Evolutionary conservation across 2,113 vertebrate genomes (phyloP).

Genomic region (Cinclus cinclus): DNA sequence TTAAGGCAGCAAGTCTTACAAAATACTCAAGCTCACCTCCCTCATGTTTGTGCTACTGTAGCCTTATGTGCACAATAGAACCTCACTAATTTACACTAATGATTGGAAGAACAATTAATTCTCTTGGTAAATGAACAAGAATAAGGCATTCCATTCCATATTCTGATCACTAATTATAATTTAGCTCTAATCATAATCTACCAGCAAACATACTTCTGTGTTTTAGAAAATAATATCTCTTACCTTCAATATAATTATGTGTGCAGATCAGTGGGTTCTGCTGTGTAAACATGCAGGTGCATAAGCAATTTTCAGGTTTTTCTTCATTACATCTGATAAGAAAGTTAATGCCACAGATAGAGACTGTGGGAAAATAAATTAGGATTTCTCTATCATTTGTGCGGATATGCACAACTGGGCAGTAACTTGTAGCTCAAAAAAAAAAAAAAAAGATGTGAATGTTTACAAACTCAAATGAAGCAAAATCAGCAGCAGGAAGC

Average conservation of each 20-base stretch:
- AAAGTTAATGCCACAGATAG: conserved; percentile 42
- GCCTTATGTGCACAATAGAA: conserved; percentile 43
- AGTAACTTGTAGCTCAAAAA: background rate
- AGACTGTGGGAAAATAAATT: conserved; percentile 48
- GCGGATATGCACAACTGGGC: background rate
- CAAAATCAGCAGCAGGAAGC: conserved; percentile 33
- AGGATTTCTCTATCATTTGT: conserved; percentile 7
- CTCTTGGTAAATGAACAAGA: conserved; percentile 41
- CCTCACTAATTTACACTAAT: conserved; percentile 54
- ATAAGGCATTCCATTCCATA: conserved; percentile 64
- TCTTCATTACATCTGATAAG: conserved; percentile 54
- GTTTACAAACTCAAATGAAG: conserved; percentile 41
- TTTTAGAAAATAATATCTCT: conserved; percentile 58
- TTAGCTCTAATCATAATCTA: conserved; percentile 61
- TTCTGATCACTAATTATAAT: conserved; percentile 49
- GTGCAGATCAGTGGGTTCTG: conserved; percentile 63
- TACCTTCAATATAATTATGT: conserved; percentile 40
- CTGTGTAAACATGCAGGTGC: conserved; percentile 51
- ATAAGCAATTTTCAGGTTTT: conserved; percentile 52
- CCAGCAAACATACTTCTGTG: conserved; percentile 60
- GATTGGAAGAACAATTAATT: conserved; percentile 55
- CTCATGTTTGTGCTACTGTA: conserved; percentile 52
- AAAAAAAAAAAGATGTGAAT: background rate
- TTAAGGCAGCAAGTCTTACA: conserved; percentile 63
- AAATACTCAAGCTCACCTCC: conserved; percentile 36